These are phyloP conservation scores for Drosophila mayri DNA, from an alignment of 1,140 invertebrate species.

Conservation along the genomic window DNA sequence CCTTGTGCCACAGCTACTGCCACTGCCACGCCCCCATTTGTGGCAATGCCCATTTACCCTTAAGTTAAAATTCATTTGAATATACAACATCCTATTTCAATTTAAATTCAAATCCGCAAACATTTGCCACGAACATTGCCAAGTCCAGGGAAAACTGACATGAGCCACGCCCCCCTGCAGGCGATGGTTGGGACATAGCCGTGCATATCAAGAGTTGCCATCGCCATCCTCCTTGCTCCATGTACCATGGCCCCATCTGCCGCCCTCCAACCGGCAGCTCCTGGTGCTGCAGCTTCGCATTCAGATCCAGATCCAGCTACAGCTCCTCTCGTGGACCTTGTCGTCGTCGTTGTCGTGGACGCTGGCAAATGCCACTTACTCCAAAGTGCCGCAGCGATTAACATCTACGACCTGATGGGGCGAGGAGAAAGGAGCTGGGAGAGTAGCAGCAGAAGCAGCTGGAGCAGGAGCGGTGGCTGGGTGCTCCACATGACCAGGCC, in stretches of 20 bases:
- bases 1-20: constrained; percentile 35
- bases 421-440: constrained; percentile 7
- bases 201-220: constrained; percentile 69
- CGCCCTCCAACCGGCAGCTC: background rate
- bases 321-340: constrained; percentile 36
- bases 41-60: constrained; percentile 72
- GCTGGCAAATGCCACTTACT: constrained; percentile 81
- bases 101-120: constrained; percentile 85
- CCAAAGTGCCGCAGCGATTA: constrained; percentile 82
- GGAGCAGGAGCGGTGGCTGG: constrained; percentile 1
- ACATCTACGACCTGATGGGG: constrained; percentile 78
- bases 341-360: constrained; percentile 67
- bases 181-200: constrained; percentile 33
- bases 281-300: constrained; percentile 14
- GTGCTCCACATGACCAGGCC: constrained; percentile 43
- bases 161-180: constrained; percentile 66
- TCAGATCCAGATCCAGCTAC: constrained; percentile 15
- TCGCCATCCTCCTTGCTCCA: constrained; percentile 24
- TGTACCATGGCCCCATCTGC: background rate
- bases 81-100: constrained; percentile 85
- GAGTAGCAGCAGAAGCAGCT: background rate
- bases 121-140: constrained; percentile 77
- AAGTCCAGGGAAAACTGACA: constrained; percentile 71
- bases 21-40: constrained; percentile 36
- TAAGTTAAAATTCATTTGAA: constrained; percentile 85